phyloP scores from a whole-genome alignment of 2,113 vertebrate genomes.

The Pseudolaguvia tuberculata region DNA sequence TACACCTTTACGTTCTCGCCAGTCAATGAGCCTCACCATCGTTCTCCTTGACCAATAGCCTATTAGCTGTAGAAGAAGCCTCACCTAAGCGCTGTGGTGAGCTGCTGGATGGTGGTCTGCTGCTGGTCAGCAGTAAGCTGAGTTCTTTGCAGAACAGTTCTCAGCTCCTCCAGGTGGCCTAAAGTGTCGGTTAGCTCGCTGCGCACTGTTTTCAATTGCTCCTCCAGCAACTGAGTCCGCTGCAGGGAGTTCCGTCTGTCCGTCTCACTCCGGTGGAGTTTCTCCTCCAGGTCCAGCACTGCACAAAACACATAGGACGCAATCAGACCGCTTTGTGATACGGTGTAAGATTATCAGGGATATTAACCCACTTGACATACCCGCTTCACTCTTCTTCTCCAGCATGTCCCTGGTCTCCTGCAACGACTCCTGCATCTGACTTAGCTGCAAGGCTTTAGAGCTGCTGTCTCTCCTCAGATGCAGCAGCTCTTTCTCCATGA shows the following conservation, averaged over 20 bases:
- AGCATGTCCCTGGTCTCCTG: conserved; percentile 72
- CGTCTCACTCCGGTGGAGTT: conserved; percentile 72
- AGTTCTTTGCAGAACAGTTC: conserved; percentile 73
- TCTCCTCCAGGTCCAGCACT: conserved; percentile 81
- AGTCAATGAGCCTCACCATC: background rate
- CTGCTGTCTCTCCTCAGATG: conserved; percentile 70
- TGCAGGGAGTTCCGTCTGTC: conserved; percentile 67
- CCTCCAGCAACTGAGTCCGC: conserved; percentile 68
- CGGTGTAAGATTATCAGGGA: background rate
- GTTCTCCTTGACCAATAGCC: background rate
- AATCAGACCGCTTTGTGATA: background rate
- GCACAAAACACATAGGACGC: background rate
- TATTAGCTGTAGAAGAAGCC: conserved; percentile 27
- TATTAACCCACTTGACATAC: conserved; percentile 58
- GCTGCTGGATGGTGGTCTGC: conserved; percentile 66
- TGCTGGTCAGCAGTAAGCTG: conserved; percentile 77
- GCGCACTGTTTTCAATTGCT: conserved; percentile 69
- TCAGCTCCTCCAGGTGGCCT: conserved; percentile 72
- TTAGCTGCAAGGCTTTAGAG: conserved; percentile 70
- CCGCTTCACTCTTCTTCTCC: conserved; percentile 69
- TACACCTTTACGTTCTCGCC: background rate
- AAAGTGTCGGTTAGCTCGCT: conserved; percentile 70
- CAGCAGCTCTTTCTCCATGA: conserved; percentile 74
- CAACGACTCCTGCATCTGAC: conserved; percentile 70
- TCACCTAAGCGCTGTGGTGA: conserved; percentile 82